Evolutionary conservation across 1,140 invertebrate species (phyloP).

Genomic region (Pygmarrhopalites habei): DNA sequence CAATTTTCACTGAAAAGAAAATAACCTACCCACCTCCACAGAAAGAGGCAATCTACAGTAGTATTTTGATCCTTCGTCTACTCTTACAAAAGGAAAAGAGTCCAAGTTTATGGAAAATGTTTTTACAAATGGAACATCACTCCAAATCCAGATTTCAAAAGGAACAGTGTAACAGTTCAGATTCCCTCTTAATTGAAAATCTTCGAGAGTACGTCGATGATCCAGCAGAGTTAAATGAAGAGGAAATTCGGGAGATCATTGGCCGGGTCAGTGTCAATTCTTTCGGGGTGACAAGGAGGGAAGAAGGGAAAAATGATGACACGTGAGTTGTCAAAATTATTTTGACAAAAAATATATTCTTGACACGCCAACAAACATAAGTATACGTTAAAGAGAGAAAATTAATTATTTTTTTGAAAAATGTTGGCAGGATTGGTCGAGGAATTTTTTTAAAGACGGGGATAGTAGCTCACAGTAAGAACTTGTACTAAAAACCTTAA

Average conservation of each 20-base stretch:
- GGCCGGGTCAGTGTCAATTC: constrained; percentile 15
- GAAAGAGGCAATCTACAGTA: not conserved
- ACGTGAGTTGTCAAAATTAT: not conserved
- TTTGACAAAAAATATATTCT: not conserved
- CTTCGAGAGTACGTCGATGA: not conserved
- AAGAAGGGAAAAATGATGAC: constrained; percentile 7
- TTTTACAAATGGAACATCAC: constrained; percentile 19
- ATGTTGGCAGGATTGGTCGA: not conserved
- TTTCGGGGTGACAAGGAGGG: not conserved
- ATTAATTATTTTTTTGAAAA: not conserved
- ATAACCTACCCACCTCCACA: constrained; percentile 11
- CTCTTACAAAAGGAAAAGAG: constrained; percentile 9
- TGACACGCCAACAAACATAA: not conserved
- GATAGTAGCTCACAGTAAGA: constrained; percentile 3
- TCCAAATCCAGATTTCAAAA: constrained; percentile 1
- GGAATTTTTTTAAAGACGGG: constrained; percentile 12
- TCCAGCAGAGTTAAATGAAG: not conserved
- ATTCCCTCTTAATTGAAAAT: constrained; percentile 4
- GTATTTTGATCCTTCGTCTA: constrained; percentile 5
- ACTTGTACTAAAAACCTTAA: too few species aligned
- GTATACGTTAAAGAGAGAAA: not conserved
- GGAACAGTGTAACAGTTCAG: not conserved
- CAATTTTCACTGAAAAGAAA: constrained; percentile 1
- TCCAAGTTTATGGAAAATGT: not conserved
- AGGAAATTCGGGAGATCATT: constrained; percentile 2